Conservation (phyloP, 2,113 vertebrate species). For the Sigmodon hispidus region DNA sequence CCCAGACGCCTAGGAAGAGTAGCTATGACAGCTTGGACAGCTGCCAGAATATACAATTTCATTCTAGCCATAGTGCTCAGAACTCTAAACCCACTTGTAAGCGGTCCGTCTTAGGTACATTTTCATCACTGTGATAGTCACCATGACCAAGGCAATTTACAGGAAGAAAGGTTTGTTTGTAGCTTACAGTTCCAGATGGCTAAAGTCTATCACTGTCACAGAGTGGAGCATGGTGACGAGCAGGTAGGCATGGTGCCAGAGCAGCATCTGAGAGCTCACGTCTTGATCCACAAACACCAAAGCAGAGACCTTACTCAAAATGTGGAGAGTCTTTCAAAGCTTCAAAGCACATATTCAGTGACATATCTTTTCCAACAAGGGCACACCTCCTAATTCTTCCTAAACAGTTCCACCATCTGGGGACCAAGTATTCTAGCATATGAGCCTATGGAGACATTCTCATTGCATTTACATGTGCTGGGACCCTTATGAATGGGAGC, state of each 20-base stretch:
- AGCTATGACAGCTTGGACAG: neutral
- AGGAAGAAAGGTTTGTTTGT: neutral
- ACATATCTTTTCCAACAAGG: neutral
- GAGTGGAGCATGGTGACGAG: neutral
- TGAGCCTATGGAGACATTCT: neutral
- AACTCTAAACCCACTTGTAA: neutral
- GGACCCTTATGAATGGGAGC: neutral
- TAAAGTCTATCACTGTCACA: neutral
- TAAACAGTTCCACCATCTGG: neutral
- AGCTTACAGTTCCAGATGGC: neutral
- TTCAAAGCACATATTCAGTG: neutral
- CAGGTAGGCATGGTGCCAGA: neutral
- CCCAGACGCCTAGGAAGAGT: fast-evolving
- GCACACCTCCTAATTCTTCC: neutral
- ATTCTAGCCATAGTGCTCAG: fast-evolving
- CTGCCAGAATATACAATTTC: fast-evolving
- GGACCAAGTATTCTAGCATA: neutral
- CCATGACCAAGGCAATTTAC: neutral
- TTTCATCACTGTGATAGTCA: neutral
- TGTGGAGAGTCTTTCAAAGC: neutral
- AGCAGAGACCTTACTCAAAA: neutral
- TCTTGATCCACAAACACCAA: neutral
- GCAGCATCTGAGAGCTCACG: neutral
- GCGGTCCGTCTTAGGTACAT: neutral
- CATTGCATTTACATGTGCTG: neutral